phyloP scores from a whole-genome alignment of 2,113 vertebrate species.

The Rostratula benghalensis region DNA sequence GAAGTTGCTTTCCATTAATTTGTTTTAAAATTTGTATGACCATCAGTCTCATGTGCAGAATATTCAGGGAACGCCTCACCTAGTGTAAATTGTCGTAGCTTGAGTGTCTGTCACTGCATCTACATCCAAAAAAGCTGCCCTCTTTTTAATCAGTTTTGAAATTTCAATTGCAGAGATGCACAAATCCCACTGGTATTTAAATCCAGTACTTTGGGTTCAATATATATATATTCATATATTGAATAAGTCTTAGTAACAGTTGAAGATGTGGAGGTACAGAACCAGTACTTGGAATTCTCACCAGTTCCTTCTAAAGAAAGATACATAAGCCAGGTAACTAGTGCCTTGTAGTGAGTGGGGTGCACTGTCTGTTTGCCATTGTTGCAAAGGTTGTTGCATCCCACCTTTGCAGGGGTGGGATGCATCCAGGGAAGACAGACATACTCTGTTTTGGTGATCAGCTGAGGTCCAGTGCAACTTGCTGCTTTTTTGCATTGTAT shows the following conservation, averaged over 20 bases:
- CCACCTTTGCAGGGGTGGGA: not conserved
- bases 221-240: too few species aligned
- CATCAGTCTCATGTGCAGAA: not conserved
- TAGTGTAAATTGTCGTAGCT: too few species aligned
- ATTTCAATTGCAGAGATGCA: not conserved
- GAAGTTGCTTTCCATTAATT: not conserved
- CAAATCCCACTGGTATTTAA: not conserved
- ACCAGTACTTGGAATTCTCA: not conserved
- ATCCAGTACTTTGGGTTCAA: not conserved
- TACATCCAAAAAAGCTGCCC: not conserved
- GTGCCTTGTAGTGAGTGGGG: not conserved
- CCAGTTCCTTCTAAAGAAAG: not conserved
- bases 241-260: not conserved
- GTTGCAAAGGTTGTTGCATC: not conserved
- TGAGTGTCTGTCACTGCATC: not conserved
- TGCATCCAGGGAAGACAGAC: not conserved
- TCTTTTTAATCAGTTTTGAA: not conserved
- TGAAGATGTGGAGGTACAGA: not conserved
- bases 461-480: not conserved
- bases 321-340: not conserved
- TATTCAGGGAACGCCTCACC: not conserved
- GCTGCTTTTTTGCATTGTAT: not conserved
- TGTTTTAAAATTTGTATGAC: not conserved
- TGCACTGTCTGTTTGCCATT: rapidly evolving
- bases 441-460: not conserved